Conservation (phyloP, 2,888 invertebrate genomes). For the Onchidella celtica region DNA sequence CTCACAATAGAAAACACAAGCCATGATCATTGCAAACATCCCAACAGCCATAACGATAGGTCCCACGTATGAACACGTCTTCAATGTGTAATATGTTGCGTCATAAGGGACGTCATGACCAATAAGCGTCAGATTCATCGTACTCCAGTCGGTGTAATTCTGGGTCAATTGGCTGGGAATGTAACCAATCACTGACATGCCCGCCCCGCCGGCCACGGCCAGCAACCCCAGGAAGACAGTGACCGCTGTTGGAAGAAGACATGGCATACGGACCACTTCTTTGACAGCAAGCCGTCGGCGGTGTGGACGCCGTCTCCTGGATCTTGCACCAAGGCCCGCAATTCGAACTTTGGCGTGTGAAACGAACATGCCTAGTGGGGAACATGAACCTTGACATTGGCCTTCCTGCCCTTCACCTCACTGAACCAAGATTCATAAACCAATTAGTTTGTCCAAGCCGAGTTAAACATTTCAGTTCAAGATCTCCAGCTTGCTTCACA, state of each 20-base stretch:
- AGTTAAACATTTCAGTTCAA: too few species aligned
- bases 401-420: too few species aligned
- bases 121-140: slow-evolving; percentile 28
- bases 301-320: slow-evolving; percentile 30
- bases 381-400: slow-evolving; percentile 29
- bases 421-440: too few species aligned
- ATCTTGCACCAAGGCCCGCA: slow-evolving; percentile 46
- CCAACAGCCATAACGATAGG: slow-evolving; percentile 99
- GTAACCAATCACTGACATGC: slow-evolving; percentile 67
- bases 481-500: too few species aligned
- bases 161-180: slow-evolving; percentile 55
- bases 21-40: slow-evolving; percentile 97
- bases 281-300: slow-evolving; percentile 46
- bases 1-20: slow-evolving; percentile 99
- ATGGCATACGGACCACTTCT: slow-evolving; percentile 53
- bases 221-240: slow-evolving; percentile 49
- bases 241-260: slow-evolving; percentile 46
- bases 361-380: slow-evolving; percentile 46
- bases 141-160: slow-evolving; percentile 35
- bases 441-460: too few species aligned
- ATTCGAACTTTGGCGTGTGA: slow-evolving; percentile 53
- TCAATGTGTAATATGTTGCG: slow-evolving; percentile 50
- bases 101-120: not conserved
- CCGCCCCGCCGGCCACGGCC: slow-evolving; percentile 57
- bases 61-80: slow-evolving; percentile 92